Base-by-base conservation (phyloP, 2,113 vertebrate genomes). In the Psilopogon haemacephalus region DNA sequence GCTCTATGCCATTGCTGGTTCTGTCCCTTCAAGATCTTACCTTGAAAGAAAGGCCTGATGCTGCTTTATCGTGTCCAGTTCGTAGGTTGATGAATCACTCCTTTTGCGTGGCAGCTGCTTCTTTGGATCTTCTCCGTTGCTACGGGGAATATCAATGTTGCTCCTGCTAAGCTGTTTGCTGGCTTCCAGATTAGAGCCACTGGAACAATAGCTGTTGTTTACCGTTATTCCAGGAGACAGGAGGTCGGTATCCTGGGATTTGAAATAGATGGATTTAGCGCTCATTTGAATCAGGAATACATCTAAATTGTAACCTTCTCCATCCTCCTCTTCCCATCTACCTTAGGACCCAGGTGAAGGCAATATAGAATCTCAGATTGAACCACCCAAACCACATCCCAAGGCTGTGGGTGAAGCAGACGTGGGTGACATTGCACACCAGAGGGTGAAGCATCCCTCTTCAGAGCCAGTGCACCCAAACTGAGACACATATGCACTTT, bases 41-140 rank as follows among this genome's bases (percentile, higher is more conserved):
- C 99, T 99, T 94, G 99, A 98, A 84, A 99, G 98, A 94, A 99
- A 99, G 90, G 99, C 98, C 86, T 99, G 99, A 94, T 99, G 99
- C 73, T 99, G 99, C 88, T 98, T 99, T 95, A 99, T 98, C 1
- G 98, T 99, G 97, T 99, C 99, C 91, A 98, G 54, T 84, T 99
- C 99, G 1, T 99, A 99, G 46, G 99, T 99, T 89, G 99, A 99
- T 3, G 98, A 99, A 96, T 99, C 99, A 2, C 99, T 99, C 90
- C 98, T 98, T 96, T 99, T 99, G 26, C 99, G 98, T 37, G 98
- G 98, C 89, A 98, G 97, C 92, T 98, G 98, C 90, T 96, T 98
- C 94, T 97, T 98, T 97, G 98, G 95, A 89, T 99, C 99, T 35
- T 99, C 99, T 32, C 97, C 94, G 0, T 96, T 92, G 58, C 98